phyloP scores from a whole-genome alignment of 2,888 invertebrate species.

The Caenorhabditis plicata region DNA sequence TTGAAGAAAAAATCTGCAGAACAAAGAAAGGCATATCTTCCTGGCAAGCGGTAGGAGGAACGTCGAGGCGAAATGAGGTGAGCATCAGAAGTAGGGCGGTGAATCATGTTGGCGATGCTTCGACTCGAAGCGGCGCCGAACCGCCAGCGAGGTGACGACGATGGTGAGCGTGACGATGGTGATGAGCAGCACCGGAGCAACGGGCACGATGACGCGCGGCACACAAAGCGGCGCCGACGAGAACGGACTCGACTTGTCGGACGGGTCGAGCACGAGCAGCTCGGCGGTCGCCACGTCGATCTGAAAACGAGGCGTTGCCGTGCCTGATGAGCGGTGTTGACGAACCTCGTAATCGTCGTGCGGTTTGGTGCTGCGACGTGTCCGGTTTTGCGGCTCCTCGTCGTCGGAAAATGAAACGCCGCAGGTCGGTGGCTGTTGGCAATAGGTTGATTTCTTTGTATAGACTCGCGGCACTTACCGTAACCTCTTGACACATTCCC shows the following conservation, averaged over 20 bases:
- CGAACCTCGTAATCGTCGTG: slow-evolving; percentile 15
- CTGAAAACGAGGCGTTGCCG: slow-evolving; percentile 19
- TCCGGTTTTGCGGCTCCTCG: slow-evolving; percentile 17
- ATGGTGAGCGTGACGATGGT: slow-evolving; percentile 43
- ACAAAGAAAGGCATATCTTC: no score
- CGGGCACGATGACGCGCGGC: slow-evolving; percentile 36
- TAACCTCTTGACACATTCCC: slow-evolving; percentile 62
- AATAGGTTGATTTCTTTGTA: background rate
- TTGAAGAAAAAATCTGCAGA: no score
- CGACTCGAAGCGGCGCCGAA: no score
- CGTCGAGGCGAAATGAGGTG: no score
- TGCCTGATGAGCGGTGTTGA: no score
- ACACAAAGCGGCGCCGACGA: slow-evolving; percentile 34
- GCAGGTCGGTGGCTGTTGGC: slow-evolving; percentile 55
- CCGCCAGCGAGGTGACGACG: slow-evolving; percentile 36
- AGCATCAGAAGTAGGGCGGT: no score
- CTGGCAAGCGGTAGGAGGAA: no score
- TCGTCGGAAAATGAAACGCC: slow-evolving; percentile 20
- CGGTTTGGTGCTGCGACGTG: background rate
- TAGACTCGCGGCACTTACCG: slow-evolving; percentile 37
- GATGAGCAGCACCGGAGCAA: slow-evolving; percentile 40
- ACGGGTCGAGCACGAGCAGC: slow-evolving; percentile 57
- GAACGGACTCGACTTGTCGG: slow-evolving; percentile 37
- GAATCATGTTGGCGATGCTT: no score
- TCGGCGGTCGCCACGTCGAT: slow-evolving; percentile 61